Percentiles rank a stretch among this genome's conserved stretches.
Conservation (phyloP, 2,797 vertebrate genomes). For the Amblyraja radiata region DNA sequence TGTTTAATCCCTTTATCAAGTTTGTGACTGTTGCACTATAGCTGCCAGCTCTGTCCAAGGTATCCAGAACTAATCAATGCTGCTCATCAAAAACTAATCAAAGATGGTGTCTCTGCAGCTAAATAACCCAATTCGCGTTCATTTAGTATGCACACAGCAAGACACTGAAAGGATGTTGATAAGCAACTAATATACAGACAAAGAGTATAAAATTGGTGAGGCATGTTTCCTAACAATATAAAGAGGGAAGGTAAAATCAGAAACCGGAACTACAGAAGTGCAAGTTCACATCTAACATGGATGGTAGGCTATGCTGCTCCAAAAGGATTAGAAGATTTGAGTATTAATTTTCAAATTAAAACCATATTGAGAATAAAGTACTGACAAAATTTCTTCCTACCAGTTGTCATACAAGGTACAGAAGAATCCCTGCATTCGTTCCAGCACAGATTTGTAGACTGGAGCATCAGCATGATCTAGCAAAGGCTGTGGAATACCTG, state of each 20-base stretch:
- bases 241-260: not conserved
- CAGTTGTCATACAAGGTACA: constrained; percentile 82
- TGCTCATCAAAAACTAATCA: not conserved
- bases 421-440: constrained; percentile 93
- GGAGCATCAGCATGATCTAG: constrained; percentile 76
- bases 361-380: not conserved
- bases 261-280: not conserved
- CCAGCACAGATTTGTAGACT: constrained; percentile 72
- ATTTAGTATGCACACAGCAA: not conserved
- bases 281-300: not conserved
- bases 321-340: not conserved
- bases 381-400: constrained; percentile 55
- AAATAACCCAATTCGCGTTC: not conserved
- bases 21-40: not conserved
- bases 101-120: not conserved
- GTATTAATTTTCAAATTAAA: not conserved
- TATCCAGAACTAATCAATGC: not conserved
- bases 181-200: not conserved
- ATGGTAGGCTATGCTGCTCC: not conserved
- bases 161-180: not conserved
- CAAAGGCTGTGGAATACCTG: constrained; percentile 75
- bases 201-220: not conserved
- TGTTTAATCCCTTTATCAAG: not conserved
- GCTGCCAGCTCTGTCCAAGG: not conserved
- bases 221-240: not conserved